Conservation (phyloP, 1,140 invertebrate genomes). For the Laupala kohalensis region DNA sequence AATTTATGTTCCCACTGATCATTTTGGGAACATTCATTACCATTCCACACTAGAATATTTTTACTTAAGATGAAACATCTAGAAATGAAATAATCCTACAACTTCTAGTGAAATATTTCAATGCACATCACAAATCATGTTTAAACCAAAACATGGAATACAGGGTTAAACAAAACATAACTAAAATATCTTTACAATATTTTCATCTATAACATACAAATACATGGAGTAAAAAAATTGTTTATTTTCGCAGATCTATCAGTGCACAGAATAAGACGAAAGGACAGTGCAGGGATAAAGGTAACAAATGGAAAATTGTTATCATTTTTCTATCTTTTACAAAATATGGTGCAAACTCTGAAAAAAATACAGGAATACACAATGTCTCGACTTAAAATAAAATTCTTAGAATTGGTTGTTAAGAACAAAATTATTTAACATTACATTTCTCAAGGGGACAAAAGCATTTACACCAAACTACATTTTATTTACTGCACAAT, state of each 20-base stretch:
- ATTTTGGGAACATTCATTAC: neutral
- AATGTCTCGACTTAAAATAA: neutral
- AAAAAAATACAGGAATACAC: slow-evolving; percentile 5
- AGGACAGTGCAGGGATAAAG: neutral
- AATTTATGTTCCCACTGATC: neutral
- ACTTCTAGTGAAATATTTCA: neutral
- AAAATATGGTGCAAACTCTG: slow-evolving; percentile 7
- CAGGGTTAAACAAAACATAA: neutral
- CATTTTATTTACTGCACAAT: neutral
- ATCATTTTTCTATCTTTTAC: neutral
- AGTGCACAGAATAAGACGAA: neutral
- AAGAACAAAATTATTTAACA: neutral
- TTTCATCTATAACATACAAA: slow-evolving; percentile 1
- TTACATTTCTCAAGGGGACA: neutral
- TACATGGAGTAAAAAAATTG: slow-evolving; percentile 6
- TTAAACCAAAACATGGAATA: neutral
- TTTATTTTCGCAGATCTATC: slow-evolving; percentile 1
- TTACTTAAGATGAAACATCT: neutral
- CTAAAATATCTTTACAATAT: neutral
- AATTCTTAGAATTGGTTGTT: neutral
- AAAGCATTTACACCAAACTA: neutral
- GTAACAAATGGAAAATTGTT: neutral
- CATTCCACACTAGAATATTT: neutral
- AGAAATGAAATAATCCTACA: neutral
- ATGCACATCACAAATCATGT: neutral